Conservation (phyloP, 2,797 vertebrate species). For the Synanceia verrucosa region DNA sequence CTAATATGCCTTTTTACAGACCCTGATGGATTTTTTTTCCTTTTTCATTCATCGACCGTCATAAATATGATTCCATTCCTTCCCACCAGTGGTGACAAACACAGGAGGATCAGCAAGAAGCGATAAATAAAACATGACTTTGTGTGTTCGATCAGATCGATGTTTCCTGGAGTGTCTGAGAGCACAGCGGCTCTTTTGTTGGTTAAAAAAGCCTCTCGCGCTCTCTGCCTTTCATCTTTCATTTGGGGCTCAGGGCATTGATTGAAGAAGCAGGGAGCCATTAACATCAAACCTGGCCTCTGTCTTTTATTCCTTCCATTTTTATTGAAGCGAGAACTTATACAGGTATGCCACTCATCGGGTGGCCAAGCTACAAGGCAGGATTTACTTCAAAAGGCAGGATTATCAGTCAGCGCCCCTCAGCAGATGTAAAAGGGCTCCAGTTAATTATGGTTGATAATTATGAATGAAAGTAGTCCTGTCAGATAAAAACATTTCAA, state of each 20-base stretch:
- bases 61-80: too few species aligned
- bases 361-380: constrained; percentile 31
- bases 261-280: constrained; percentile 56
- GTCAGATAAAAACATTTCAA: not conserved
- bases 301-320: constrained; percentile 50
- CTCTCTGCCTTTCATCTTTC: constrained; percentile 64
- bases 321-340: constrained; percentile 39
- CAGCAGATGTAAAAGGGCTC: constrained; percentile 12
- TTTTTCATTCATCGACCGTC: not conserved
- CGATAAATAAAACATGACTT: constrained; percentile 58
- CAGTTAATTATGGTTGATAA: not conserved
- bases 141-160: constrained; percentile 59
- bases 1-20: not conserved
- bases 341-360: constrained; percentile 26
- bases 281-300: constrained; percentile 65
- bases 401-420: constrained; percentile 47
- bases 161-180: constrained; percentile 46
- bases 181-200: constrained; percentile 61
- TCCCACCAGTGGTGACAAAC: constrained; percentile 3
- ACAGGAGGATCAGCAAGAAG: not conserved
- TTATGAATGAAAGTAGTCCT: not conserved
- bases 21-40: not conserved
- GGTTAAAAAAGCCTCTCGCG: constrained; percentile 37
- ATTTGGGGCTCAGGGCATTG: constrained; percentile 55
- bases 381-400: constrained; percentile 44